These are phyloP conservation scores for Probosciger aterrimus DNA, from an alignment of 2,113 vertebrate species.

Conservation along the genomic window DNA sequence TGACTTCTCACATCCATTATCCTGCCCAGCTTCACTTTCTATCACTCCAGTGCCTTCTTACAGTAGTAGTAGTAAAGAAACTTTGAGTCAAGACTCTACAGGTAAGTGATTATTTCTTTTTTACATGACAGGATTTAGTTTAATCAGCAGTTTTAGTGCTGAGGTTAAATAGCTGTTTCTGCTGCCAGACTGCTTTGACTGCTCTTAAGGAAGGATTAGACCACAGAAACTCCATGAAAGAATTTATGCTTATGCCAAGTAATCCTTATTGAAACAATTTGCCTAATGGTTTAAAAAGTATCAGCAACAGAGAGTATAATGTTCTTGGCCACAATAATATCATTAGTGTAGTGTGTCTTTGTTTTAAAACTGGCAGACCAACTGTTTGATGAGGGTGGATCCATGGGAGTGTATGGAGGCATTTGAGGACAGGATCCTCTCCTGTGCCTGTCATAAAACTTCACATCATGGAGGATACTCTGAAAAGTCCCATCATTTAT, in stretches of 20 bases:
- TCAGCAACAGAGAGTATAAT: not conserved
- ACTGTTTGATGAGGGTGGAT: not conserved
- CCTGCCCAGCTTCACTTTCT: slow-evolving; percentile 88
- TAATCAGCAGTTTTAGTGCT: not conserved
- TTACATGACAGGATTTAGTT: not conserved
- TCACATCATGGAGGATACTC: not conserved
- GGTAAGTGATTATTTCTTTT: slow-evolving; percentile 66
- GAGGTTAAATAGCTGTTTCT: not conserved
- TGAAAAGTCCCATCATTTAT: not conserved
- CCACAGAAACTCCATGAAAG: not conserved
- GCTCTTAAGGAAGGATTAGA: not conserved
- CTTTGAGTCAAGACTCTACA: slow-evolving; percentile 81
- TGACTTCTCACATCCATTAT: slow-evolving; percentile 78
- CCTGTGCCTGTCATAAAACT: not conserved
- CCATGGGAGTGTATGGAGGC: not conserved
- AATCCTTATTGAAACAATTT: not conserved
- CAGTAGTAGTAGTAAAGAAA: slow-evolving; percentile 87
- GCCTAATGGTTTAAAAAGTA: not conserved
- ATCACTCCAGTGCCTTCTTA: slow-evolving; percentile 86
- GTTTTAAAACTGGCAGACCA: not conserved
- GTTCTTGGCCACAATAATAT: not conserved
- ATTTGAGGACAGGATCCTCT: not conserved
- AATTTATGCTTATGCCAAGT: not conserved
- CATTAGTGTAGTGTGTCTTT: not conserved
- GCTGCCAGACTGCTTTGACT: not conserved